Evolutionary conservation across 2,888 invertebrate species (phyloP).

Genomic region (Sesia apiformis): DNA sequence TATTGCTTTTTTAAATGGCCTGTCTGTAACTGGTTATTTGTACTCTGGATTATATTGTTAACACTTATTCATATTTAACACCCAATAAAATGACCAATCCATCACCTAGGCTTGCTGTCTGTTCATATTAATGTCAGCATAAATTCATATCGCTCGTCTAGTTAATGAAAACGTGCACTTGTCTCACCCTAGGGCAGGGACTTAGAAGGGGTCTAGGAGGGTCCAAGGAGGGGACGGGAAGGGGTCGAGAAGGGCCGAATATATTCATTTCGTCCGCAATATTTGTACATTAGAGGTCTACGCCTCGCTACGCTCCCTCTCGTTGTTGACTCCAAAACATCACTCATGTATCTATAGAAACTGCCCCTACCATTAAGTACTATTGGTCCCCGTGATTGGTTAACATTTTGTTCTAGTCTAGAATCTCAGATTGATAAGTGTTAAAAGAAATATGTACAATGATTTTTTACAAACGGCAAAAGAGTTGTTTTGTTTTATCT

Average conservation of each 20-base stretch:
- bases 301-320: conserved; percentile 58
- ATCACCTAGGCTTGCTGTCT: conserved; percentile 32
- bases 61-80: conserved; percentile 2
- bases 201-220: conserved; percentile 20
- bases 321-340: conserved; percentile 48
- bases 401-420: too few relatives aligned
- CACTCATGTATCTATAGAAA: conserved; percentile 16
- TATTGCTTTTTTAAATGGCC: too few relatives aligned
- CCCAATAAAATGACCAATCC: conserved; percentile 31
- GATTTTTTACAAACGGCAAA: too few relatives aligned
- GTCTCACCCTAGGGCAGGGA: conserved; percentile 19
- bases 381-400: too few relatives aligned
- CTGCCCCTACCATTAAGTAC: too few relatives aligned
- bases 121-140: conserved; percentile 37
- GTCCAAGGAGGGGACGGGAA: conserved; percentile 15
- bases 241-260: conserved; percentile 37
- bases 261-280: conserved; percentile 73
- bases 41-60: too few relatives aligned
- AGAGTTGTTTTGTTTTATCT: too few relatives aligned
- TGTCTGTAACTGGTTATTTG: too few relatives aligned
- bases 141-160: conserved; percentile 56
- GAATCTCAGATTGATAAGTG: too few relatives aligned
- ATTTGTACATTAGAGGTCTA: conserved; percentile 74
- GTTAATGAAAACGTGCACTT: conserved; percentile 65
- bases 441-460: too few relatives aligned